A percentile compares a stretch with the other conserved stretches of the same genome.
phyloP scores from a whole-genome alignment of 2,888 invertebrate genomes.

The Pristionchus fissidentatus region DNA sequence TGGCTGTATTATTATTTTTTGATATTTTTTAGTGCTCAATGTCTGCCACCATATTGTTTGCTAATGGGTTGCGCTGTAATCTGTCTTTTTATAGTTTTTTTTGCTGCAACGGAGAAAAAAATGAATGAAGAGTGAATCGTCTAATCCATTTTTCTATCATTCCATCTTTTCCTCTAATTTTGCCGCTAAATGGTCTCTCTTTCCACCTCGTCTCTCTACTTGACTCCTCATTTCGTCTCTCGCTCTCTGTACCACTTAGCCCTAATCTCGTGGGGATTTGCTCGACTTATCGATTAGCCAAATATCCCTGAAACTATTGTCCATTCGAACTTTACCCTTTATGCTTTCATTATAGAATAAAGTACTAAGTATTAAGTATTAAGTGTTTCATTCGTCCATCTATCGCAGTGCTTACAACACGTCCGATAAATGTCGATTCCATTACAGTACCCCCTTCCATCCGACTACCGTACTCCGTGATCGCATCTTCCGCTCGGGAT shows the following conservation, averaged over 20 bases:
- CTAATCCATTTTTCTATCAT: neutral
- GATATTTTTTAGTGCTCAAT: no score
- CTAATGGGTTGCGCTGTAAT: neutral
- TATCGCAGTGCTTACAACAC: neutral
- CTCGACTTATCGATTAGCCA: neutral
- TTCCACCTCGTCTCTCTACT: neutral
- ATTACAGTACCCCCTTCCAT: neutral
- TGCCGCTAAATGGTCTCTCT: neutral
- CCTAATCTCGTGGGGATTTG: neutral
- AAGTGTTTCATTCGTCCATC: neutral
- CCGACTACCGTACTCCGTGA: neutral
- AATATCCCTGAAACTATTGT: neutral
- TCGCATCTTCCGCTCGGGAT: conserved; percentile 50
- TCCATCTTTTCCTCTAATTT: neutral
- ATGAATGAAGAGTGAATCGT: no score
- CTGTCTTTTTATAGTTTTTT: neutral
- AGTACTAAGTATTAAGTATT: no score
- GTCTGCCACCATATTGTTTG: no score
- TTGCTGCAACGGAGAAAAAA: no score
- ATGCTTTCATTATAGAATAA: no score
- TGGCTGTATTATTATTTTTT: no score
- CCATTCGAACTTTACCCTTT: no score
- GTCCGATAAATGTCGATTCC: neutral
- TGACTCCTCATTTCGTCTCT: neutral
- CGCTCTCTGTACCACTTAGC: conserved; percentile 13